Conservation (phyloP, 2,888 invertebrate genomes). For the Notodonta ziczac region DNA sequence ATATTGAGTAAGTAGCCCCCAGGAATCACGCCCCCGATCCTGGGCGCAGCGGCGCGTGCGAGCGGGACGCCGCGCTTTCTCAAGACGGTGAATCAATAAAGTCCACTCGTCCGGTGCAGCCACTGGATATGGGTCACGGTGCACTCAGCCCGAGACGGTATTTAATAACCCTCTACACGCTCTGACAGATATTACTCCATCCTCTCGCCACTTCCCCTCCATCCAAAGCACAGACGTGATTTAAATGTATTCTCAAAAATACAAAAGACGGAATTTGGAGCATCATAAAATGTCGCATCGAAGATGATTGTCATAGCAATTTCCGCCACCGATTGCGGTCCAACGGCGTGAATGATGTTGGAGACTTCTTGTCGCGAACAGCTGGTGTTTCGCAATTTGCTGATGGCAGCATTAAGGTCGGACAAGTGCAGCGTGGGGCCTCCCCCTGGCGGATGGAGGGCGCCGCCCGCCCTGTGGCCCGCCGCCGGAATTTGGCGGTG, state of each 20-base stretch:
- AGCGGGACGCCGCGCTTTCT: conserved; percentile 75
- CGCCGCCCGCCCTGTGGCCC: conserved; percentile 58
- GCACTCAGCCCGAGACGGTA: conserved; percentile 74
- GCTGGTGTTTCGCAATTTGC: conserved; percentile 82
- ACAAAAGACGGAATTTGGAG: background rate
- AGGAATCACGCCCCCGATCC: conserved; percentile 49
- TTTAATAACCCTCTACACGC: conserved; percentile 73
- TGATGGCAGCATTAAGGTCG: conserved; percentile 81
- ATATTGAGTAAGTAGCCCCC: conserved; percentile 81
- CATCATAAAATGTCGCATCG: conserved; percentile 36
- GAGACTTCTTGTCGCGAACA: conserved; percentile 77
- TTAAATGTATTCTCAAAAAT: conserved; percentile 48
- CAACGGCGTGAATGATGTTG: conserved; percentile 73
- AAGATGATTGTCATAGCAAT: conserved; percentile 63
- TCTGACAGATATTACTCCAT: conserved; percentile 73
- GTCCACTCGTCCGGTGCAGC: conserved; percentile 82
- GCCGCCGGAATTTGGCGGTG: conserved; percentile 78
- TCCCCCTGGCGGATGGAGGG: conserved; percentile 1
- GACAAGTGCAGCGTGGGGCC: conserved; percentile 61
- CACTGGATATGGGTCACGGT: conserved; percentile 79
- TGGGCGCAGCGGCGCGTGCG: conserved; percentile 46
- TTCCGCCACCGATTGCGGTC: conserved; percentile 61
- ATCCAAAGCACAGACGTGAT: conserved; percentile 47
- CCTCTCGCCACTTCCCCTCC: conserved; percentile 36
- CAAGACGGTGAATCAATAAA: conserved; percentile 85